Conservation (phyloP, 2,888 invertebrate species). For the Cerceris rybyensis region DNA sequence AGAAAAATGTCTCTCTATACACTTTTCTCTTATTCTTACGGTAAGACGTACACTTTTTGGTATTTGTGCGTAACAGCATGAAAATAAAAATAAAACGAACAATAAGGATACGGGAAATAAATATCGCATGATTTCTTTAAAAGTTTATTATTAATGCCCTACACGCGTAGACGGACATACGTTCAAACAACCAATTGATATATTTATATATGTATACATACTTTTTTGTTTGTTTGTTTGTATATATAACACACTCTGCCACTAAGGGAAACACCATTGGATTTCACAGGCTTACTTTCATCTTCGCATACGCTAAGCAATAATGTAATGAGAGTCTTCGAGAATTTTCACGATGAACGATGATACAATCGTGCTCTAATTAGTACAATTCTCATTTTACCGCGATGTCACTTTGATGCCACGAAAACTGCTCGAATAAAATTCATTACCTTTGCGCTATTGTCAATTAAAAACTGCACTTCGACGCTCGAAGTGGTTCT, state of each 20-base stretch:
- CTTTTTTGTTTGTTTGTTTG: conserved; percentile 2
- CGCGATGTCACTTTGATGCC: background rate
- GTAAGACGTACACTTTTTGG: too few species aligned
- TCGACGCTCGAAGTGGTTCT: background rate
- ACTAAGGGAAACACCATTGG: conserved; percentile 28
- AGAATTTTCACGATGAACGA: conserved; percentile 20
- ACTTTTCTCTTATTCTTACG: too few species aligned
- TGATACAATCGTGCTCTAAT: conserved; percentile 21
- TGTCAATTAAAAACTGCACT: conserved; percentile 36
- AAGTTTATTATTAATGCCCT: conserved; percentile 64
- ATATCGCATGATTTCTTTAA: conserved; percentile 33
- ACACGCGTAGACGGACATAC: conserved; percentile 45
- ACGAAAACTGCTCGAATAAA: conserved; percentile 28
- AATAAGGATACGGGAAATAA: conserved; percentile 2
- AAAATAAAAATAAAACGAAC: background rate
- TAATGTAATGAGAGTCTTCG: background rate
- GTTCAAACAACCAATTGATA: conserved; percentile 49
- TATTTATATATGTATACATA: conserved; percentile 50
- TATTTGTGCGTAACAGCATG: background rate
- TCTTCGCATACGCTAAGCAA: background rate
- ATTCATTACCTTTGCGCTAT: conserved; percentile 31
- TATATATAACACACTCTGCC: conserved; percentile 34
- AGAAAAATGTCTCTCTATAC: too few species aligned
- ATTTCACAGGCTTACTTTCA: background rate
- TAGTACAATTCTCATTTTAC: conserved; percentile 9